phyloP scores from a whole-genome alignment of 2,888 invertebrate species.

The Cheiracanthium punctorium region DNA sequence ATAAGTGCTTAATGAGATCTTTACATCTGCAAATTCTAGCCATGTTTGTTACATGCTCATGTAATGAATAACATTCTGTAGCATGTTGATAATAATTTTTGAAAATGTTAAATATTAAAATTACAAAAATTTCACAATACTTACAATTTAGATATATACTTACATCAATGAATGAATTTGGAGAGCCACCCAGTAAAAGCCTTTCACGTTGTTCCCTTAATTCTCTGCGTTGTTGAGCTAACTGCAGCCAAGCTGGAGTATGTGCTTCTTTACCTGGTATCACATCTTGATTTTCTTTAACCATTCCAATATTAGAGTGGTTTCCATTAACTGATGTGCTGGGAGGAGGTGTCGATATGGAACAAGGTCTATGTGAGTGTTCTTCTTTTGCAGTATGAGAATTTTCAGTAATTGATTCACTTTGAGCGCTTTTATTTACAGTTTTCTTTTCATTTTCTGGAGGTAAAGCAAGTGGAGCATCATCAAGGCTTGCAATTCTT shows the following conservation, averaged over 20 bases:
- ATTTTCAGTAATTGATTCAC: conserved; percentile 25
- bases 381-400: conserved; percentile 41
- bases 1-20: no score
- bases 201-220: conserved; percentile 68
- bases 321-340: conserved; percentile 41
- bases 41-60: no score
- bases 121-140: no score
- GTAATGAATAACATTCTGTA: no score
- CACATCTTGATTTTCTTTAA: conserved; percentile 55
- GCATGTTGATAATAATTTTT: no score
- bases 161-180: conserved; percentile 68
- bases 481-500: conserved; percentile 58
- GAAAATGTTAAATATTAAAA: neutral
- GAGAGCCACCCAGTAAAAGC: conserved; percentile 61
- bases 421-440: neutral
- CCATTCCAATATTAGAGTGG: conserved; percentile 28
- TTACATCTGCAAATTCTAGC: no score
- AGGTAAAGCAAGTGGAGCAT: conserved; percentile 45
- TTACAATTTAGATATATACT: no score
- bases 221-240: conserved; percentile 70
- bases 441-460: conserved; percentile 26
- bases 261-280: conserved; percentile 40
- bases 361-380: conserved; percentile 13
- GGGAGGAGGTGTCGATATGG: conserved; percentile 19
- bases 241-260: conserved; percentile 69